phyloP scores from a whole-genome alignment of 1,140 invertebrate genomes.

The Cephus cinctus region DNA sequence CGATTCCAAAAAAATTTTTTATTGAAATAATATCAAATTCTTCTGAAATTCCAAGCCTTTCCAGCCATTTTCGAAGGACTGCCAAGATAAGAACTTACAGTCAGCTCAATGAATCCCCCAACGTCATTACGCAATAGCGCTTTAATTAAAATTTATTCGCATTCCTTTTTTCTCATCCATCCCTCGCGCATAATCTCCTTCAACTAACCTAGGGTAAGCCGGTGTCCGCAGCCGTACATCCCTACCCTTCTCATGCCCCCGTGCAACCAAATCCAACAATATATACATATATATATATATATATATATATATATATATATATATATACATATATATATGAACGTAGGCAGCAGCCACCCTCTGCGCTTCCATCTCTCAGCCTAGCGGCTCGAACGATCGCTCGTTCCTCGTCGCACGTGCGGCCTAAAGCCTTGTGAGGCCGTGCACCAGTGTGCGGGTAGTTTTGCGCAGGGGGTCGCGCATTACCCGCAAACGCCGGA shows the following conservation, averaged over 20 bases:
- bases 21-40: no score
- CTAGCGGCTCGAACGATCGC: conserved; percentile 1
- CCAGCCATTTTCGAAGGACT: no score
- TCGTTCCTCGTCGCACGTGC: neutral
- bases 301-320: neutral
- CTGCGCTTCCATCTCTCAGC: no score
- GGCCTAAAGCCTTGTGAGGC: conserved; percentile 17
- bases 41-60: no score
- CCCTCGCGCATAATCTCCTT: conserved; percentile 7
- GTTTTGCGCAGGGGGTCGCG: conserved; percentile 53
- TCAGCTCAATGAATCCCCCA: neutral
- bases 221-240: conserved; percentile 12
- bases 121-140: no score
- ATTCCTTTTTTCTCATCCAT: neutral
- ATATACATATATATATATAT: neutral
- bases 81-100: no score
- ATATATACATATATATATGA: no score
- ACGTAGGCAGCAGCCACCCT: no score
- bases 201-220: conserved; percentile 11
- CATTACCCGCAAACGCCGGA: conserved; percentile 35
- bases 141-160: neutral
- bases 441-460: conserved; percentile 21
- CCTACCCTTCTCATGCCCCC: neutral
- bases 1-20: no score
- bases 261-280: neutral